Evolutionary conservation across 2,888 invertebrate species (phyloP), one percentile per base, ranked within the genome.

Genomic region (Caenorhabditis zanzibari): DNA sequence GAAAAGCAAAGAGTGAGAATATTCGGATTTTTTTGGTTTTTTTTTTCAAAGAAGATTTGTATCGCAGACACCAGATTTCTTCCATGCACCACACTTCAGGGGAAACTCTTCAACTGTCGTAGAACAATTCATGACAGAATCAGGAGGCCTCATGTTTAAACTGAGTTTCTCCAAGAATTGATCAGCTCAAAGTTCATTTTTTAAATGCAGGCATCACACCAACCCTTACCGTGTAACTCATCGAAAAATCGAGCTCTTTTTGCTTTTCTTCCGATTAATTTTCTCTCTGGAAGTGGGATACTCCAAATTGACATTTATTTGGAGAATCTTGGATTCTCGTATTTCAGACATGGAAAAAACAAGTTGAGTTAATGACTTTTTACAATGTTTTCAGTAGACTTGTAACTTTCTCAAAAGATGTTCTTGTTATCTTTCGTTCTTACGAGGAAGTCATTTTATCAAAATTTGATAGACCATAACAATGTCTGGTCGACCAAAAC

Each of bases 51-150:
- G n/a, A n/a, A n/a, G 84, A 59, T 85, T 85, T 7, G 79, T 83
- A 7, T 85, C 84, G 63, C 87, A 87, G 68, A 85, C 85, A 64
- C 87, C 87, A 24, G 85, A 85, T 2, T 66, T 54, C 22, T 82
- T 79, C 87, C 87, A 87, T 19, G 85, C 81, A 12, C 79, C 82
- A 44, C 82, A 87, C 49, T 81, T 82, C 35, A 82, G n/a, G 0
- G 85, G 85, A 38, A 85, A 85, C 47, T 85, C 85, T 52, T 85
- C 85, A 14, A 58, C 66, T 4, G 82, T 80, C 0, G 61, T 69
- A 5, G 44, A 19, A 44, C 85, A 85, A 49, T 85, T 76, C n/a
- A 83, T 32, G 7, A 81, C 82, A 9, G 64, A 19, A 0, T 71
- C 47, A 1, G 28, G 12, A 1, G 72, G 49, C 41, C 72, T 73